Conservation (phyloP, 2,797 vertebrate species). For the Dipus sagitta region DNA sequence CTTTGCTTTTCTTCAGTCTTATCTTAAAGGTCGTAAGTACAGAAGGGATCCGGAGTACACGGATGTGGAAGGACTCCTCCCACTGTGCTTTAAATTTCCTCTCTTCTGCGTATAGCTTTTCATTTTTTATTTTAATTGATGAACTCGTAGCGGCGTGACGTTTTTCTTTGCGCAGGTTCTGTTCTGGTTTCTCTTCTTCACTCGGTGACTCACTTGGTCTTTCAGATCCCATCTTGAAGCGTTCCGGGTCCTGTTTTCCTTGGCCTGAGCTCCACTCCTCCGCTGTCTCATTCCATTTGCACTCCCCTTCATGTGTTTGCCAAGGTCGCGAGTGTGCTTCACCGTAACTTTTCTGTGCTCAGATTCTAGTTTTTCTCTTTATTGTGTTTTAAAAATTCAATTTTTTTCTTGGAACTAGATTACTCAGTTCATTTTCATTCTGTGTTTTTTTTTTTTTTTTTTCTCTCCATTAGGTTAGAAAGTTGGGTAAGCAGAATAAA, state of each 20-base stretch:
- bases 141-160: background rate
- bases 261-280: slow-evolving; percentile 74
- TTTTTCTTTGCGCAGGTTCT: slow-evolving; percentile 62
- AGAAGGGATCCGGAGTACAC: background rate
- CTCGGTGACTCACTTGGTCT: slow-evolving; percentile 69
- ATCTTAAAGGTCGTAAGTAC: background rate
- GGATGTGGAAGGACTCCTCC: too few relatives aligned
- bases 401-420: slow-evolving; percentile 54
- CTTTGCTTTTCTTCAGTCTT: slow-evolving; percentile 42
- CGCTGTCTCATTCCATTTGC: slow-evolving; percentile 57
- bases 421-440: slow-evolving; percentile 13
- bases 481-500: slow-evolving; percentile 29
- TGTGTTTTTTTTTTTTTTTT: background rate
- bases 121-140: background rate
- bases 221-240: slow-evolving; percentile 72
- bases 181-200: slow-evolving; percentile 44
- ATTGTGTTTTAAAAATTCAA: slow-evolving; percentile 28
- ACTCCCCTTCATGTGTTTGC: slow-evolving; percentile 60
- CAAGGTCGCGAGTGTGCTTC: slow-evolving; percentile 64
- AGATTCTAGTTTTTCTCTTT: slow-evolving; percentile 53
- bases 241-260: slow-evolving; percentile 67
- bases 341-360: slow-evolving; percentile 65
- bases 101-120: background rate
- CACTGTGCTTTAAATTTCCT: background rate
- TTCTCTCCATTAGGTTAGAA: slow-evolving; percentile 1